A percentile compares a stretch with the other conserved stretches of the same genome.
These are phyloP conservation scores for Sarcophaga bullata DNA, from an alignment of 1,140 invertebrate genomes.

Conservation along the genomic window DNA sequence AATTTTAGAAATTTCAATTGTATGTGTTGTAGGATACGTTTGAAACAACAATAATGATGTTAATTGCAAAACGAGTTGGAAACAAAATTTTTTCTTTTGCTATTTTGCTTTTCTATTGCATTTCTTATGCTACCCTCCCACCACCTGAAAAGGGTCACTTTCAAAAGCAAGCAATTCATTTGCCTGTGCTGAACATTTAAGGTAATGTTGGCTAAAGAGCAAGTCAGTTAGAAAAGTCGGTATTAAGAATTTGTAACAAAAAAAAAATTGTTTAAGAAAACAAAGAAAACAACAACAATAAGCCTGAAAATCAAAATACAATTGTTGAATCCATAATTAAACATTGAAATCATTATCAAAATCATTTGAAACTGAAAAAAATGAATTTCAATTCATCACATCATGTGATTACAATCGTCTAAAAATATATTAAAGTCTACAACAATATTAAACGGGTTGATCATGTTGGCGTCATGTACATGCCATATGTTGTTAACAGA, in stretches of 20 bases:
- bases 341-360: no score
- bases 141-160: not conserved
- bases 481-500: not conserved
- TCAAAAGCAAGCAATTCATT: not conserved
- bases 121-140: not conserved
- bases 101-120: not conserved
- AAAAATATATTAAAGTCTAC: not conserved
- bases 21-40: no score
- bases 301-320: no score
- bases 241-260: no score
- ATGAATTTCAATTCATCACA: not conserved
- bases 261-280: no score
- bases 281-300: no score
- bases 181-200: not conserved
- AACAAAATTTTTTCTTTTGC: not conserved
- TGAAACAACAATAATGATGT: slow-evolving; percentile 6
- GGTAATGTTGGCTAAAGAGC: no score
- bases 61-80: slow-evolving; percentile 4
- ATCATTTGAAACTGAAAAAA: not conserved
- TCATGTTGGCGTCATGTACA: not conserved
- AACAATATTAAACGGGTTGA: not conserved
- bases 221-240: no score
- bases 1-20: slow-evolving; percentile 15
- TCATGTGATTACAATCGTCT: not conserved
- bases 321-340: no score